Evolutionary conservation across 2,113 vertebrate genomes (phyloP), one percentile per base, ranked within the genome.

Genomic region (Rhynchomys soricoides): DNA sequence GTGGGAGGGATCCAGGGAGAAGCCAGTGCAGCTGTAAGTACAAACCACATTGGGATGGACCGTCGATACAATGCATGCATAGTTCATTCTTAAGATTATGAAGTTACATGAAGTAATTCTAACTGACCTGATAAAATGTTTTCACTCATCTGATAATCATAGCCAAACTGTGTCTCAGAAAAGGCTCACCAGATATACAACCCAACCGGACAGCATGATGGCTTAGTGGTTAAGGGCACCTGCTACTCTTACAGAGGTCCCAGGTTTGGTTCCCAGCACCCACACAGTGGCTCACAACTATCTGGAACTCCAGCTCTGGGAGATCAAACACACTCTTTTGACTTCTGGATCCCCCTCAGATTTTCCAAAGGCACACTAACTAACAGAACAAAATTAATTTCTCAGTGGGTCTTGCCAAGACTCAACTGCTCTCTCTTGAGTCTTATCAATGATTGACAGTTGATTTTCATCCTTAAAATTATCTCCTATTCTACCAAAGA

Each of bases 361-460:
- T 52, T 45, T 91, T 50, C 55, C 45, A 91, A 90, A 90, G 87
- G 52, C 62, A 71, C n/a, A 70, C 48, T 45, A 50, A 78, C 9
- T 45, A 57, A 86, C 16, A 16, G 37, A 87, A 43, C 74, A 64
- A 86, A 89, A 79, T 40, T 8, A 82, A 17, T 62, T 93, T 93
- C 91, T 91, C 48, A 43, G 34, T 26, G 22, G 57, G 31, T 89
- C 50, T 70, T 74, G 3, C 62, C 71, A 77, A 93, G 87, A 83
- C 43, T 88, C 77, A 93, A 66, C 55, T 59, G 31, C 40, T 55
- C 90, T 81, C 83, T 94, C 93, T 91, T 96, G 77, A 95, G 64
- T 74, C 74, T 70, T 66, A n/a, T 24, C 40, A 86, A 43, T 79
- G 21, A 1, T 52, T 59, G n/a, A 57, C 34, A 57, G 37, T 71